A percentile compares a stretch with the other conserved stretches of the same genome.
These are phyloP conservation scores for Microtus oregoni DNA, from an alignment of 2,113 vertebrate genomes.

Conservation along the genomic window DNA sequence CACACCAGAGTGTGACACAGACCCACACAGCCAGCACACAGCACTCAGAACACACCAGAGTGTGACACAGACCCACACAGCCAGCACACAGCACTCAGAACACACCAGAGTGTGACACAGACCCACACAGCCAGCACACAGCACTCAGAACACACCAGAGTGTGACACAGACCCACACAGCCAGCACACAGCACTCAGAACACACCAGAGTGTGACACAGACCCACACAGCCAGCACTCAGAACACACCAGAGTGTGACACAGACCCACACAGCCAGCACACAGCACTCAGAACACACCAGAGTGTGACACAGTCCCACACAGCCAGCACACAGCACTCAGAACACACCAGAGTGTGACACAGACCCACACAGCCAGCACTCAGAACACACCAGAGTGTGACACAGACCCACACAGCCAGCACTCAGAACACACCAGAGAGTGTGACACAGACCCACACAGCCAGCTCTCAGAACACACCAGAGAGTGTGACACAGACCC, in stretches of 20 bases:
- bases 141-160: accelerated
- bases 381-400: accelerated
- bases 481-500: background rate
- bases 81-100: accelerated
- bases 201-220: no score
- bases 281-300: accelerated
- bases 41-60: accelerated
- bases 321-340: accelerated
- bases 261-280: no score
- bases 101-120: background rate
- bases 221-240: accelerated
- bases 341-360: accelerated
- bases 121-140: accelerated
- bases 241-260: no score
- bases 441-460: accelerated
- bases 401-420: accelerated
- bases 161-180: accelerated
- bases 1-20: accelerated
- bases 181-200: accelerated
- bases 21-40: accelerated
- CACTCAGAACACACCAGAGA: accelerated
- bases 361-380: accelerated
- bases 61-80: accelerated
- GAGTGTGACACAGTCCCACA: accelerated
- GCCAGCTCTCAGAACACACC: accelerated